Conservation (phyloP, 2,888 invertebrate species). For the Venusia cambrica region DNA sequence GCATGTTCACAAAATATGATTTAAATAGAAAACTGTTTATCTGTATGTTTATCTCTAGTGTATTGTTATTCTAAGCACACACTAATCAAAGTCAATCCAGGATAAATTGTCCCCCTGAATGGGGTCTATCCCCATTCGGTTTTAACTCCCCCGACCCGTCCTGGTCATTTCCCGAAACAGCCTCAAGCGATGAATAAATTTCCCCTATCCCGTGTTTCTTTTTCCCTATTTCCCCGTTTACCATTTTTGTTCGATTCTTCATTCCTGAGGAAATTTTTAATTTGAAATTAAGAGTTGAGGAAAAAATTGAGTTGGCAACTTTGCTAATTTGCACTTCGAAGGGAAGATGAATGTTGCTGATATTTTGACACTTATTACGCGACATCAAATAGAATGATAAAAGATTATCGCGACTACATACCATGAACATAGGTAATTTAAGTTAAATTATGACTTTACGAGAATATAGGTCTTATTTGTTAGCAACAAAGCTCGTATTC, state of each 20-base stretch:
- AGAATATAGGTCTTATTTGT: too few relatives aligned
- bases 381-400: conserved; percentile 14
- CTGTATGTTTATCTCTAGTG: too few relatives aligned
- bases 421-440: too few relatives aligned
- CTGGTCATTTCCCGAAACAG: conserved; percentile 37
- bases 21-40: too few relatives aligned
- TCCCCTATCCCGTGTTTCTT: conserved; percentile 39
- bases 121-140: conserved; percentile 37
- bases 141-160: conserved; percentile 44
- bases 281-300: conserved; percentile 40
- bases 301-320: conserved; percentile 27
- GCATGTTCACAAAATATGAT: too few relatives aligned
- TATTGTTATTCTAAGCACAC: conserved; percentile 5
- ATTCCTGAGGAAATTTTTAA: conserved; percentile 39
- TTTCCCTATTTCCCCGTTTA: conserved; percentile 24
- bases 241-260: conserved; percentile 34
- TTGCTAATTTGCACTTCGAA: conserved; percentile 30
- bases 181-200: conserved; percentile 53
- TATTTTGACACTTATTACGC: conserved; percentile 26
- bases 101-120: conserved; percentile 15
- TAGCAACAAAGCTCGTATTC: too few relatives aligned
- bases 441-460: too few relatives aligned
- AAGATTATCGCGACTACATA: too few relatives aligned
- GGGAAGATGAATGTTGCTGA: conserved; percentile 25
- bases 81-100: conserved; percentile 14